A percentile compares a stretch with the other conserved stretches of the same genome.
phyloP scores from a whole-genome alignment of 2,888 invertebrate genomes.

The Ditula angustiorana region DNA sequence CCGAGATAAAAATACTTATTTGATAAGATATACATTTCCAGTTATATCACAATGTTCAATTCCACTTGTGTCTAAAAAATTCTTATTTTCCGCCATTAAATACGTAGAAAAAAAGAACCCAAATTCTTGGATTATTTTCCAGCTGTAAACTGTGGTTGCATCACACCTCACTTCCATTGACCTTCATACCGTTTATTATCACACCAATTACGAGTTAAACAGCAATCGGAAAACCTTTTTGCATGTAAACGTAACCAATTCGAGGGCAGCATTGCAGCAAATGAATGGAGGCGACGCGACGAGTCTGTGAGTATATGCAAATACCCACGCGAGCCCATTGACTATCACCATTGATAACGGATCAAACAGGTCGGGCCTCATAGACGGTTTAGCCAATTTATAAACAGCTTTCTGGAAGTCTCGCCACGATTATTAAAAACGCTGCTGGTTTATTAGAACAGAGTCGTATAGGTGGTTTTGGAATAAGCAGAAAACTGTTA shows the following conservation, averaged over 20 bases:
- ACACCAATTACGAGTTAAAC: constrained; percentile 6
- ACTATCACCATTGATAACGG: constrained; percentile 30
- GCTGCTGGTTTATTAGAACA: background rate
- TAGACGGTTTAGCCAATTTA: constrained; percentile 20
- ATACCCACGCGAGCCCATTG: constrained; percentile 29
- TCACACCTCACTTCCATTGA: background rate
- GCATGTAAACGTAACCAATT: constrained; percentile 3
- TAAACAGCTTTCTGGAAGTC: constrained; percentile 29
- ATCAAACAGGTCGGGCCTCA: constrained; percentile 25
- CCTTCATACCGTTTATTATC: background rate
- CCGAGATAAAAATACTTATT: too few species aligned
- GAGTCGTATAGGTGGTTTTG: background rate
- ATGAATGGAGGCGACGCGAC: constrained; percentile 26
- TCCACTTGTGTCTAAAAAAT: too few species aligned
- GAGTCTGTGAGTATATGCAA: constrained; percentile 23
- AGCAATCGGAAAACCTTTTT: constrained; percentile 8
- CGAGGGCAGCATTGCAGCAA: constrained; percentile 11
- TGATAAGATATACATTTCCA: too few species aligned
- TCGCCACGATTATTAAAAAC: background rate
- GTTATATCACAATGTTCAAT: too few species aligned
- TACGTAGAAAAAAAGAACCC: too few species aligned
- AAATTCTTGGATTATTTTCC: too few species aligned
- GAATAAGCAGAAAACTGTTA: background rate
- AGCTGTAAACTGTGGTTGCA: too few species aligned
- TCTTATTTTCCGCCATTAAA: too few species aligned